Base-by-base conservation (phyloP, 2,113 vertebrate species). In the Cinclus mexicanus region DNA sequence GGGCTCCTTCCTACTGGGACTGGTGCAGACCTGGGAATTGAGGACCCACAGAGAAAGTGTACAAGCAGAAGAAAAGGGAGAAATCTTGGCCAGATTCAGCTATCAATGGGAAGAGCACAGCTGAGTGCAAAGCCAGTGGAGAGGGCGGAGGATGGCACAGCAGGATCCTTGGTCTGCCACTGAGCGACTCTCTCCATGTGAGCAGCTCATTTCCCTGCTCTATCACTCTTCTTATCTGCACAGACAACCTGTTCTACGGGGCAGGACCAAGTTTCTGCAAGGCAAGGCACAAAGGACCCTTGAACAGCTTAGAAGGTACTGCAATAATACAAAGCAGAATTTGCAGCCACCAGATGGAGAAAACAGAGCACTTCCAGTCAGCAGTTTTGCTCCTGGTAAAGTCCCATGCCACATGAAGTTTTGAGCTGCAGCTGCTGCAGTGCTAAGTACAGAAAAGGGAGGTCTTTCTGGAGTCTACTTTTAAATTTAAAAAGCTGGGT, bases 401-500 rank as follows among this genome's bases (percentile, higher is more conserved):
- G 78, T 53, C 59, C 74, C 63, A 83, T 67, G 71, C 70, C 55
- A 84, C 55, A 15, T 16, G 47, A 89, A 82, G 35, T 61, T 78
- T 61, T 87, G 49, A 89, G 74, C 63, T 95, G 72, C 78, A 91
- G 75, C 41, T 96, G 57, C 61, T 76, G 81, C 59, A 52, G 21
- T 67, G 50, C 46, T 56, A 84, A 74, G 70, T 35, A 55, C n/a
- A 77, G 75, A 71, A 87, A 93, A 47, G 29, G 15, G 82, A 92
- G 80, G 39, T n/a, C 50, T 77, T 93, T 76, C 71, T 68, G 46
- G 12, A 92, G 35, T 63, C 47, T 88, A 33, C 89, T 92, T 96
- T 89, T 86, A 94, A 64, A 35, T 39, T 86, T 35, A 55, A 85
- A 90, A 91, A 95, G 65, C 33, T 70, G 76, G 50, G 50, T 86